Conservation (phyloP, 2,113 vertebrate genomes). For the Rattus norvegicus region GRCr8 NC_086031.1:73733001-73733500, state of each 20-base stretch:
- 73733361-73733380: constrained; percentile 27
- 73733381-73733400: constrained; percentile 56
- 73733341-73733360: constrained; percentile 53
- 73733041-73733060: not conserved
- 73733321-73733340: constrained; percentile 49
- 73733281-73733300: not conserved
- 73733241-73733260: constrained; percentile 41
- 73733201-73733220: not conserved
- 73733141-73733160: not conserved
- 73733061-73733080: not conserved
- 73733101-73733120: not conserved
- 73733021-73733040: not conserved
- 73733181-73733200: constrained; percentile 2
- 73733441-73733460: not conserved
- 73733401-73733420: not conserved
- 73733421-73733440: not conserved
- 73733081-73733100: not conserved
- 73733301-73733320: constrained; percentile 56
- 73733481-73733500: not conserved
- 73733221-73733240: constrained; percentile 10
- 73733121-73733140: not conserved
- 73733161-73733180: not conserved
- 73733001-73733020: not conserved
- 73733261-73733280: not conserved
- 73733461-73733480: constrained; percentile 48